Evolutionary conservation across 2,888 invertebrate genomes (phyloP), one percentile per base, ranked within the genome.

Genomic region (Rhagonycha lutea): DNA sequence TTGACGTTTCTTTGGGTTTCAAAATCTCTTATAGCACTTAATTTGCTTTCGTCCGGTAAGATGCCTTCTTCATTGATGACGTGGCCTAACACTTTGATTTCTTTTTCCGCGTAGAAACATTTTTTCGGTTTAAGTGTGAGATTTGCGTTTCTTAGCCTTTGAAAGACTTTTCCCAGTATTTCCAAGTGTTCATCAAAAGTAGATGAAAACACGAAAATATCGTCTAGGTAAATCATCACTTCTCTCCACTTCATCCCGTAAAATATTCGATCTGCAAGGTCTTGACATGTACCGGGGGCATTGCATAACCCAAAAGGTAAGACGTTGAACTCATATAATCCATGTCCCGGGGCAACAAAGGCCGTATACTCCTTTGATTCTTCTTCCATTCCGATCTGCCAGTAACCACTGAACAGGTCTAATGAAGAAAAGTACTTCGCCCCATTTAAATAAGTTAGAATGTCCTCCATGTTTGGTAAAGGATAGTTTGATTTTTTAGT

Each of bases 1-100:
- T 72, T 72, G n/a, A 75, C 61, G 9, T 23, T 72, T 63, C 68
- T 70, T 12, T 70, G 71, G 3, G 1, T 61, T 26, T 70, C 18
- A 8, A 77, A 74, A 32, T 62, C 62, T 24, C n/a, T 23, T 23
- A 75, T 61, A 4, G 72, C 68, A 0, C 29, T 26, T 60, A 75
- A 7, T 68, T 75, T 75, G 24, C 72, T 14, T 61, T 29, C 29
- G 61, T 75, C 75, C 2, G 68, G 7, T 10, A 7, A 2, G 14
- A 75, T 24, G 11, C 75, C 75, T 8, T 61, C n/a, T 11, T 32
- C 7, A n/a, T 26, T 74, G 8, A 72, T 68, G 47, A 32, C 47
- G 68, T 60, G 62, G 3, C 76, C 69, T 60, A 76, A 61, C 4
- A 69, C 28, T 23, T 32, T 69, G 47, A 73, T 32, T 69, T 29